Base-by-base conservation (phyloP, 2,888 invertebrate species). In the Alsophila aescularia region DNA sequence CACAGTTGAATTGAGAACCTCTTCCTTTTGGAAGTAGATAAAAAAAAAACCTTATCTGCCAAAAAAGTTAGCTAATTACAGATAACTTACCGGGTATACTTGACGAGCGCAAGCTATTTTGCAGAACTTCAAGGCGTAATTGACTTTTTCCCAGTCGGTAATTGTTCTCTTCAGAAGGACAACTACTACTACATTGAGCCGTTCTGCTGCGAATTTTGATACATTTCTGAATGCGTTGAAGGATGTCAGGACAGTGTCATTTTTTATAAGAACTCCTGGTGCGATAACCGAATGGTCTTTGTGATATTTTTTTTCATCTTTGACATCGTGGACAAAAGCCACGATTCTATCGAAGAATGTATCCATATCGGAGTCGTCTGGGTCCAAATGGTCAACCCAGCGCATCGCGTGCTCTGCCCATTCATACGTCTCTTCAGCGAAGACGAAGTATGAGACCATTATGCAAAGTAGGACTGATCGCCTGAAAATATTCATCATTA, bases 341-440 rank as follows among this genome's bases (percentile, higher is more conserved):
- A 59, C 54, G 13, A 32, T 27, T 13, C 52, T 54, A 35, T 59
- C 59, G 35, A 52, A 59, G 37, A 44, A 52, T 13, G 36, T 49
- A 14, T 59, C 52, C 44, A 32, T 41, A 1, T 59, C 41, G 5
- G 3, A 13, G 4, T 16, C 18, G 1, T 37, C 29, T 7, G 21
- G 4, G 13, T 42, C 32, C 14, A 41, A 8, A 31, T 55, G 31
- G 41, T 59, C 59, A 3, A 49, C 51, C 58, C 59, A 59, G 31
- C 59, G 59, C 24, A 62, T 37, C 29, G 4, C 29, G n/a, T 29
- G 10, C 9, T n/a, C 10, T 1, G 10, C n/a, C 29, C 29, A 29
- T 2, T 29, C 29, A 10, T n/a, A 29, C 1, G 29, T 10, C 3
- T 10, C 10, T n/a, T n/a, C 29, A 10, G 29, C 10, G n/a, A 29